Evolutionary conservation across 2,113 vertebrate species (phyloP), one percentile per base, ranked within the genome.

Genomic region (Dicaeum eximium): DNA sequence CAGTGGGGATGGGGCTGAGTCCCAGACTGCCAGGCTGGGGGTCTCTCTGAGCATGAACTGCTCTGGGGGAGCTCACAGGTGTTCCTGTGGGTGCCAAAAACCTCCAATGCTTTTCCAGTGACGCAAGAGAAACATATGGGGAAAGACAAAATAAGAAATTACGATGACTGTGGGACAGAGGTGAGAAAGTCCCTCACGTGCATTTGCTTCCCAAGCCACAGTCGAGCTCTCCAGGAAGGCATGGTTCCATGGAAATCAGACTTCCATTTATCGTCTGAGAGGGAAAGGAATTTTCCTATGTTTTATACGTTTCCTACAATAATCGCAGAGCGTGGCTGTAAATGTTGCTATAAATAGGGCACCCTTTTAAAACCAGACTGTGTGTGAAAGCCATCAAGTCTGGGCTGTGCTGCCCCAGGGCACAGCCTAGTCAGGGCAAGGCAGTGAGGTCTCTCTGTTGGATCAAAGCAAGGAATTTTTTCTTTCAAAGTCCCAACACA

Each of bases 271-370:
- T 93, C n/a, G 77, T 90, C 88, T 96, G 95, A 93, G 90, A 95
- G 88, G 88, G 91, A 95, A 93, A 95, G 87, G 80, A 96, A 96
- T 95, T 95, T 96, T 94, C 90, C 93, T 95, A 92, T 86, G 94
- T 95, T 97, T 96, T 95, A 96, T 97, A 89, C 1, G 37, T 96
- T 96, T 97, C 91, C 88, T 96, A 96, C 85, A 96, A 64, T 95
- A 96, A 95, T 92, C 51, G 1, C 71, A 80, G 71, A 95, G 80
- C 1, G 6, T 83, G 92, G 86, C 90, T 94, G 86, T 90, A 93
- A 97, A 91, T 56, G 94, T 96, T 96, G 53, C 96, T 97, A 96
- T 94, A 94, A 96, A 96, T 97, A 96, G 95, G 80, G 88, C 69
- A 95, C 86, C 57, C 61, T 84, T 82, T 95, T 86, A 45, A 93